Conservation (phyloP, 35 echinoderm and acorn worm genomes). For the Apostichopus parvimensis region DNA sequence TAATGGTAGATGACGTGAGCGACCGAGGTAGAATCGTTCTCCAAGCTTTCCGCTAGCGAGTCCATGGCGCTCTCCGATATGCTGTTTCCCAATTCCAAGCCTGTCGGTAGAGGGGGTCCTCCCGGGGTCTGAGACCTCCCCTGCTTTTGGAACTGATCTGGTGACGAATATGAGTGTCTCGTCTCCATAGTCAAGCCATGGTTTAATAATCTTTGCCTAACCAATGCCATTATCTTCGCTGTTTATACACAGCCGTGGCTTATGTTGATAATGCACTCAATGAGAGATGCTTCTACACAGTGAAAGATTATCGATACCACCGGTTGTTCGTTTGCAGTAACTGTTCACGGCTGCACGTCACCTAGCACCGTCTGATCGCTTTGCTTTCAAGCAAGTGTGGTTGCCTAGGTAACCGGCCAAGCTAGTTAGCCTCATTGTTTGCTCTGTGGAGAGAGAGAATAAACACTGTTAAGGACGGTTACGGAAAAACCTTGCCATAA, state of each 20-base stretch:
- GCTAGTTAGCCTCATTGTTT: conserved; percentile 23
- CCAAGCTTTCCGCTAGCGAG: conserved; percentile 21
- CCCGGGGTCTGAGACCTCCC: neutral
- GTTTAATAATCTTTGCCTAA: conserved; percentile 18
- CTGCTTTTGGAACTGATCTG: neutral
- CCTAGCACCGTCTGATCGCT: neutral
- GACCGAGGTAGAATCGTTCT: neutral
- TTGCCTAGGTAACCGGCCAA: conserved; percentile 53
- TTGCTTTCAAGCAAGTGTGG: conserved; percentile 24
- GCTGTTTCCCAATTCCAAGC: conserved; percentile 7
- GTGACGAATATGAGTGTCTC: conserved; percentile 43
- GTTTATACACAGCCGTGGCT: conserved; percentile 8
- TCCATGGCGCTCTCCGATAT: conserved; percentile 57
- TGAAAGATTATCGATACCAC: conserved; percentile 28
- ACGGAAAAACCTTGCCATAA: neutral
- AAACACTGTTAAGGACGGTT: conserved; percentile 28
- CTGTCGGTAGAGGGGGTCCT: neutral
- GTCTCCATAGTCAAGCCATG: conserved; percentile 18
- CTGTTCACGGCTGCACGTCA: conserved; percentile 12
- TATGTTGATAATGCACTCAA: neutral
- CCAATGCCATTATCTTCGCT: conserved; percentile 40
- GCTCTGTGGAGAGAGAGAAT: conserved; percentile 3
- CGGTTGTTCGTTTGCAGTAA: neutral
- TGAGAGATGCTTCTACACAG: neutral
- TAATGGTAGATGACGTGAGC: conserved; percentile 38